Conservation (phyloP, 2,113 vertebrate genomes). For the Platycercus adscitus region DNA sequence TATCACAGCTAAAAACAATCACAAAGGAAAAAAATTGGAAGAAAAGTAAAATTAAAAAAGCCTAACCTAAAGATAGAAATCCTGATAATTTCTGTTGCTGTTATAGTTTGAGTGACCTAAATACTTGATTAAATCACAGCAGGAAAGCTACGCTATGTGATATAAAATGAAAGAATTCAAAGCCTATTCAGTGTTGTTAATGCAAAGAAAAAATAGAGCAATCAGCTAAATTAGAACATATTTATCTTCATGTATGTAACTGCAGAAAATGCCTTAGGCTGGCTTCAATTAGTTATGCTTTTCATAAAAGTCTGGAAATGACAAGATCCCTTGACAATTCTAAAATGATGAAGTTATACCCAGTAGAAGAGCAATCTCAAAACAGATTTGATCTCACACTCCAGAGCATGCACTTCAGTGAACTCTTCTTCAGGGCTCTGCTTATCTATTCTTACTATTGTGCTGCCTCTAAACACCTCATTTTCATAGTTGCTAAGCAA, state of each 20-base stretch:
- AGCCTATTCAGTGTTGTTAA: constrained; percentile 49
- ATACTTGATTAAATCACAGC: constrained; percentile 68
- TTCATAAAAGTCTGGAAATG: constrained; percentile 51
- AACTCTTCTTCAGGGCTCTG: constrained; percentile 11
- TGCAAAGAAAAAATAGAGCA: constrained; percentile 46
- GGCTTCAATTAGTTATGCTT: constrained; percentile 60
- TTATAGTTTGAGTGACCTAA: constrained; percentile 35
- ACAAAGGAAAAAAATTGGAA: neutral
- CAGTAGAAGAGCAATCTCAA: constrained; percentile 56
- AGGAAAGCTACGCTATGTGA: constrained; percentile 53
- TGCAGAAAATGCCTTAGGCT: constrained; percentile 60
- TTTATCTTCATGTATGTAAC: constrained; percentile 57
- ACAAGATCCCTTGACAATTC: constrained; percentile 62
- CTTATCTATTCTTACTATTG: constrained; percentile 21
- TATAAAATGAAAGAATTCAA: constrained; percentile 59
- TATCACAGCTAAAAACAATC: neutral
- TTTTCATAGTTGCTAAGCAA: neutral
- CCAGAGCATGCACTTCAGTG: constrained; percentile 34
- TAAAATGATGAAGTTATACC: constrained; percentile 44
- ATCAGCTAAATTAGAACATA: constrained; percentile 56
- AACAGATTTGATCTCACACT: constrained; percentile 39
- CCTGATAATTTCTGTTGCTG: constrained; percentile 42
- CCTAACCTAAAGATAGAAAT: constrained; percentile 42
- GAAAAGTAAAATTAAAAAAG: neutral
- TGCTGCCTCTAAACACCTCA: constrained; percentile 13